phyloP scores from a whole-genome alignment of 2,113 vertebrate genomes.

The Zosterops hypoxanthus region DNA sequence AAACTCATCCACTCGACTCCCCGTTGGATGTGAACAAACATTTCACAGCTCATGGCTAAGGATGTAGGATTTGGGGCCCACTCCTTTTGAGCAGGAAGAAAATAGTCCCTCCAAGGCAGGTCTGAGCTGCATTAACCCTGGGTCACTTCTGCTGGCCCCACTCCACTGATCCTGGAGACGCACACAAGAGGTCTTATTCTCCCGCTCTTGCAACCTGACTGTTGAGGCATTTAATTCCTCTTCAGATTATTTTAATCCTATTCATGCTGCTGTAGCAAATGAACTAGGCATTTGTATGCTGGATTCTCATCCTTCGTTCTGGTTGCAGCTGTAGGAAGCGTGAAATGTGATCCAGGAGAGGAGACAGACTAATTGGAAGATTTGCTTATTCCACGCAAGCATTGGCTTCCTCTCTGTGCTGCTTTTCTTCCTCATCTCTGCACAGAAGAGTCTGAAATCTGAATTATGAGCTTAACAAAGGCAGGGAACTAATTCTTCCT shows the following conservation, averaged over 20 bases:
- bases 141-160: conserved; percentile 41
- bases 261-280: conserved; percentile 15
- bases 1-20: background rate
- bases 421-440: conserved; percentile 26
- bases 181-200: conserved; percentile 39
- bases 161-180: conserved; percentile 31
- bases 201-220: background rate
- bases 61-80: background rate
- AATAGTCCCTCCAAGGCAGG: background rate
- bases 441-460: background rate
- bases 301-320: conserved; percentile 11
- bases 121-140: conserved; percentile 37
- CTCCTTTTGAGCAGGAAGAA: background rate
- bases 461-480: conserved; percentile 39
- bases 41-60: background rate
- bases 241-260: conserved; percentile 51
- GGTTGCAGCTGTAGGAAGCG: conserved; percentile 26
- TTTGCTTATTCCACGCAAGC: conserved; percentile 2
- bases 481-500: conserved; percentile 1
- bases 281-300: conserved; percentile 45
- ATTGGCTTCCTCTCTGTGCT: background rate
- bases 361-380: conserved; percentile 25
- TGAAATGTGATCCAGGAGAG: conserved; percentile 52
- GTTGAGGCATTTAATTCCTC: conserved; percentile 44
- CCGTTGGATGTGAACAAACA: background rate